Evolutionary conservation across 2,888 invertebrate genomes (phyloP).

Genomic region (Heliothis peltigera): DNA sequence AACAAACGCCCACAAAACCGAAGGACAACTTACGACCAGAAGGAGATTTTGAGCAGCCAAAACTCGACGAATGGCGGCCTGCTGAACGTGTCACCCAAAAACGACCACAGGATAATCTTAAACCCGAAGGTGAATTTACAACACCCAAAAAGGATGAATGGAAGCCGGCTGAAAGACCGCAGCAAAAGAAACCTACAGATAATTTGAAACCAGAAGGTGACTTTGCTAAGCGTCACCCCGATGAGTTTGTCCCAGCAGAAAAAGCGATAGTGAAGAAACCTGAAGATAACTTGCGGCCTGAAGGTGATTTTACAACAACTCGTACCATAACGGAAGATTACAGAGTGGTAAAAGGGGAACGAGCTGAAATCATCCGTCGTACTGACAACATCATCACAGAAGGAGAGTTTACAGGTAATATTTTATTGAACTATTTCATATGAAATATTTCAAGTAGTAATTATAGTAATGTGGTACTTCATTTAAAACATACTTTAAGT

Average conservation of each 20-base stretch:
- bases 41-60: conserved; percentile 39
- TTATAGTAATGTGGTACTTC: no score
- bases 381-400: conserved; percentile 92
- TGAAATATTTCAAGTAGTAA: no score
- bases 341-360: conserved; percentile 90
- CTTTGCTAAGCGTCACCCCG: conserved; percentile 79
- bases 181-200: conserved; percentile 83
- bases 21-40: conserved; percentile 40
- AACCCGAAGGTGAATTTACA: conserved; percentile 71
- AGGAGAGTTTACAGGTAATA: conserved; percentile 92
- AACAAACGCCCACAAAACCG: conserved; percentile 33
- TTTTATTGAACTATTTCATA: neutral
- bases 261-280: conserved; percentile 70
- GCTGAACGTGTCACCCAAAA: conserved; percentile 77
- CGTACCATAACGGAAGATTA: conserved; percentile 90
- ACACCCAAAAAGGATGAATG: conserved; percentile 79
- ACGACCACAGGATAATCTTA: conserved; percentile 73
- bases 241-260: conserved; percentile 82
- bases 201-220: conserved; percentile 90
- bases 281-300: conserved; percentile 72
- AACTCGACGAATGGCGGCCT: conserved; percentile 42
- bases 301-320: conserved; percentile 90
- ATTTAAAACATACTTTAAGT: no score
- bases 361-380: conserved; percentile 91
- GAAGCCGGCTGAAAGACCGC: conserved; percentile 82